Evolutionary conservation across 2,797 vertebrate species (phyloP).

Genomic region (Tenualosa ilisha): DNA sequence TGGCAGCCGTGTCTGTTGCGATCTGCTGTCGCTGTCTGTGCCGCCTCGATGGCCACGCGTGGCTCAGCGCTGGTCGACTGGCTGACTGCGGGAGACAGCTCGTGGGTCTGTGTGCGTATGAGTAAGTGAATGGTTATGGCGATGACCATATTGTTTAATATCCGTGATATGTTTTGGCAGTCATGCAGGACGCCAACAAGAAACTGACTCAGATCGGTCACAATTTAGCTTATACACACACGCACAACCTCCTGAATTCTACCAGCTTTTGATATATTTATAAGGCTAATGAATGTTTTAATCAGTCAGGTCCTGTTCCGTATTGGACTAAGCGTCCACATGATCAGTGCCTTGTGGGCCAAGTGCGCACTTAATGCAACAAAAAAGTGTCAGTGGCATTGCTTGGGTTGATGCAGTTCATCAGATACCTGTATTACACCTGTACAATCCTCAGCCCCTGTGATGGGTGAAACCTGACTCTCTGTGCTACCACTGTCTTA

Average conservation of each 20-base stretch:
- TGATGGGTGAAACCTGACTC: constrained; percentile 13
- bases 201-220: constrained; percentile 7
- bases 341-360: constrained; percentile 11
- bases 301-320: neutral
- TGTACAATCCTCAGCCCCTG: neutral
- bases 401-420: constrained; percentile 23
- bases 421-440: constrained; percentile 24
- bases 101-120: constrained; percentile 1
- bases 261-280: neutral
- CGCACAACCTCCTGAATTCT: constrained; percentile 4
- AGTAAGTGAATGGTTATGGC: constrained; percentile 6
- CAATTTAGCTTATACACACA: neutral
- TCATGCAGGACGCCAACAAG: neutral
- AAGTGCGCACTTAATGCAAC: constrained; percentile 15
- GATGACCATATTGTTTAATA: constrained; percentile 11
- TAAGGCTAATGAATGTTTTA: constrained; percentile 1
- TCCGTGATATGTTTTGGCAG: constrained; percentile 13
- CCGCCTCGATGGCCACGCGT: constrained; percentile 7
- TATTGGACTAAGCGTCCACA: neutral
- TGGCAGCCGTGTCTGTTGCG: neutral
- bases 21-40: constrained; percentile 14
- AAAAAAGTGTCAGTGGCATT: constrained; percentile 23
- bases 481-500: constrained; percentile 28
- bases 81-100: constrained; percentile 6
- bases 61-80: constrained; percentile 11